Evolutionary conservation across 2,888 invertebrate species (phyloP), one percentile per base, ranked within the genome.

Genomic region (Bellardia pandia): DNA sequence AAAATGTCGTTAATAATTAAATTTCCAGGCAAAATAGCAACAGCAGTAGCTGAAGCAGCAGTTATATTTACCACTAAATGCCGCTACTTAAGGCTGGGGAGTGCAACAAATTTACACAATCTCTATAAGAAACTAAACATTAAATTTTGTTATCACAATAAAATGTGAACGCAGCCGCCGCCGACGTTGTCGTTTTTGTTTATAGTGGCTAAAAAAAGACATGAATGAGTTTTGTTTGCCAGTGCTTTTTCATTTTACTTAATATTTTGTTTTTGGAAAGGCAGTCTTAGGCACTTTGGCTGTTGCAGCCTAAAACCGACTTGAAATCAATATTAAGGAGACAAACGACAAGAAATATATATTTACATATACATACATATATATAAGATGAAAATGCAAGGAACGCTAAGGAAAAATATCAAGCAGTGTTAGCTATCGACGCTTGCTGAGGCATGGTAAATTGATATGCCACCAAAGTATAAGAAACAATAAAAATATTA

Each of bases 371-470:
- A 45, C 45, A 33, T 62, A 16, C 58, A 33, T n/a, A 16, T n/a
- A 6, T 62, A 48, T 33, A 62, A 62, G 23, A 76, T 53, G 62
- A 30, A 53, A 62, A 66, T 23, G 23, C 71, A 68, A 69, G 58
- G 45, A 56, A 51, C 14, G n/a, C 48, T 13, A 77, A 72, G 66
- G 33, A 62, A 58, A 48, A 78, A 68, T 88, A 86, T 88, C 89
- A 90, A 88, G 89, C 91, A 90, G 92, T 90, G 91, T 89, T 90
- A 91, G 90, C 92, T 90, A 91, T 92, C 91, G 91, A 88, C 91
- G 91, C 90, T 89, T 89, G 89, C 89, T 90, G 89, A 81, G 90
- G 79, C 83, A 33, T 42, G 72, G 76, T 86, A 89, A 89, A 90
- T 89, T 90, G 88, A 90, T 90, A 89, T 89, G 90, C 89, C 88